Conservation (phyloP, 2,888 invertebrate genomes). For the Hydraecia micacea region DNA sequence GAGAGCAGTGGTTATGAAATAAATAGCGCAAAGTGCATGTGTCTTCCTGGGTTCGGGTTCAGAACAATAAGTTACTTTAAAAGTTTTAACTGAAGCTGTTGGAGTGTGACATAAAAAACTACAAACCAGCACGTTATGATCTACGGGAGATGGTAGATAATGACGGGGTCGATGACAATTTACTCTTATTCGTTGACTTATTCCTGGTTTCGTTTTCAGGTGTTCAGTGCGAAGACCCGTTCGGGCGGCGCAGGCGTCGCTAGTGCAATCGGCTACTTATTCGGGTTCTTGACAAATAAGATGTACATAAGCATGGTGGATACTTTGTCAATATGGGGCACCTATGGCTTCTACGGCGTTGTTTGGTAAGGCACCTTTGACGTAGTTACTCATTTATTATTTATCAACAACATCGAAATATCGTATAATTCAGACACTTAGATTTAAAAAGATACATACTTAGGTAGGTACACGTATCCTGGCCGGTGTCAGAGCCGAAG, state of each 20-base stretch:
- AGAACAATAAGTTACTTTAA: background rate
- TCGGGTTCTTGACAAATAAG: conserved; percentile 94
- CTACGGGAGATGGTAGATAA: background rate
- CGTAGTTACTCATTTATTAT: background rate
- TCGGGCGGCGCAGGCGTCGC: conserved; percentile 93
- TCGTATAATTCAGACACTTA: background rate
- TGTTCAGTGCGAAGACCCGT: conserved; percentile 92
- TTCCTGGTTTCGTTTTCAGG: conserved; percentile 75
- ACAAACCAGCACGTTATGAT: background rate
- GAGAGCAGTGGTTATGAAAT: background rate
- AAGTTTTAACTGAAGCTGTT: background rate
- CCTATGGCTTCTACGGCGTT: conserved; percentile 92
- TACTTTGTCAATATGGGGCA: conserved; percentile 92
- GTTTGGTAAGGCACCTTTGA: conserved; percentile 83
- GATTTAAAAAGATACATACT: background rate
- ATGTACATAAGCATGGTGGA: conserved; percentile 92
- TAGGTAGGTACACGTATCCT: background rate
- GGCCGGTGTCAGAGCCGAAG: no score
- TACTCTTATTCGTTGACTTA: background rate
- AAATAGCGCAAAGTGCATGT: background rate
- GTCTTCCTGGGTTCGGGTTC: background rate
- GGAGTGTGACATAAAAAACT: no score
- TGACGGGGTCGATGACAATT: background rate
- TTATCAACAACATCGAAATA: background rate
- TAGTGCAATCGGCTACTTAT: conserved; percentile 93